These are phyloP conservation scores for Rhodophaea formosa DNA, from an alignment of 2,888 invertebrate genomes.

Conservation along the genomic window DNA sequence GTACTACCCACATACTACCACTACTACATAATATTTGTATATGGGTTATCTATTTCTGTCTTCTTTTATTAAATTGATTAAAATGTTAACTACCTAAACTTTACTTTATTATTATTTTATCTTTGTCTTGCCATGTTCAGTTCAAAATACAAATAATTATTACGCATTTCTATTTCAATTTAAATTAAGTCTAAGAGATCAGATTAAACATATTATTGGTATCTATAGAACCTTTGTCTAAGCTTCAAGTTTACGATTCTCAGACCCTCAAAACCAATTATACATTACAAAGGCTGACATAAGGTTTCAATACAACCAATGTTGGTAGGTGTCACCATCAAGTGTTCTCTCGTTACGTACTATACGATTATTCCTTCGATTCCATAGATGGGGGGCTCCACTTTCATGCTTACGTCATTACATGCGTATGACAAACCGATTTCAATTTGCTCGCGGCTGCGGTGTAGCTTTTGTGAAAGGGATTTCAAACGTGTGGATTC, in stretches of 20 bases:
- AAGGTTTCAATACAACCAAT: conserved; percentile 1
- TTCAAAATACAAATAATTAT: too few species aligned
- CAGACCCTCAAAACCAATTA: not conserved
- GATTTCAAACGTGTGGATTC: not conserved
- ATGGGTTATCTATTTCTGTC: too few species aligned
- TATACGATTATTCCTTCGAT: not conserved
- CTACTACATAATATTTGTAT: too few species aligned
- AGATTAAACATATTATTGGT: not conserved
- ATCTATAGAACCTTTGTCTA: not conserved
- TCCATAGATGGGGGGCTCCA: not conserved
- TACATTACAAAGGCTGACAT: not conserved
- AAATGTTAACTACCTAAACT: too few species aligned
- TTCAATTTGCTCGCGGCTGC: too few species aligned
- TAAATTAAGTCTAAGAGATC: not conserved
- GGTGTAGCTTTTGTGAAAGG: too few species aligned
- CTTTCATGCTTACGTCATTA: not conserved
- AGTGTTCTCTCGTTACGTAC: not conserved
- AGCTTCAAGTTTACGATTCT: not conserved
- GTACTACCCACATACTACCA: too few species aligned
- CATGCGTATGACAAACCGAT: too few species aligned
- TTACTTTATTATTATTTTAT: too few species aligned
- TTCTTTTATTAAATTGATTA: too few species aligned
- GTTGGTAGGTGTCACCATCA: not conserved
- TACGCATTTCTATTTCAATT: not conserved
- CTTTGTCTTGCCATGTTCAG: too few species aligned